These are phyloP conservation scores for Petromus typicus DNA, from an alignment of 2,113 vertebrate species.

Conservation along the genomic window DNA sequence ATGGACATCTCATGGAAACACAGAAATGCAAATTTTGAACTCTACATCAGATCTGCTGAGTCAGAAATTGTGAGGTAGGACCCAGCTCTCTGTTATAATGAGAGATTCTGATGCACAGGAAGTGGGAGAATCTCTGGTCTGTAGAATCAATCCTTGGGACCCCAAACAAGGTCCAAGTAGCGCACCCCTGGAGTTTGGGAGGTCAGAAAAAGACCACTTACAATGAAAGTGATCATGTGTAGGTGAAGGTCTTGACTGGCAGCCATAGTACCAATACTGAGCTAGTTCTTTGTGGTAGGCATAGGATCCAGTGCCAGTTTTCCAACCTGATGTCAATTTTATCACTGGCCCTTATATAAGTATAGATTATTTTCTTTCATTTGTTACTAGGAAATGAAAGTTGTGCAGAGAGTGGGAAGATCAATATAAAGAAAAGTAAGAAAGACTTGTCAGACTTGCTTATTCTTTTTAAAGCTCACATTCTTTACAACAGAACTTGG, in stretches of 20 bases:
- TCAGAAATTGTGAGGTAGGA: neutral
- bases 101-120: accelerated
- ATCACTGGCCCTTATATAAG: neutral
- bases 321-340: neutral
- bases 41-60: neutral
- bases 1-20: neutral
- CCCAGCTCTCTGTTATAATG: neutral
- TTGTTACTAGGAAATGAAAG: neutral
- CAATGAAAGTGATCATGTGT: neutral
- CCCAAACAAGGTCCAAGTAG: neutral
- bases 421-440: neutral
- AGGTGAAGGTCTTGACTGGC: neutral
- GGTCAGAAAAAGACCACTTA: neutral
- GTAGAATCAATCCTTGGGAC: neutral
- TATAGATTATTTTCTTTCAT: neutral
- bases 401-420: neutral
- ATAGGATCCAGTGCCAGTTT: neutral
- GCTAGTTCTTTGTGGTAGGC: neutral
- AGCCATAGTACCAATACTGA: neutral
- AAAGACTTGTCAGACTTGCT: neutral
- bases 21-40: neutral
- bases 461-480: neutral
- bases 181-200: neutral
- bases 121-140: neutral
- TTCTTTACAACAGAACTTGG: neutral